Percentiles rank a stretch among this genome's conserved stretches.
phyloP scores from a whole-genome alignment of 2,113 vertebrate species.

The Cavia porcellus region DNA sequence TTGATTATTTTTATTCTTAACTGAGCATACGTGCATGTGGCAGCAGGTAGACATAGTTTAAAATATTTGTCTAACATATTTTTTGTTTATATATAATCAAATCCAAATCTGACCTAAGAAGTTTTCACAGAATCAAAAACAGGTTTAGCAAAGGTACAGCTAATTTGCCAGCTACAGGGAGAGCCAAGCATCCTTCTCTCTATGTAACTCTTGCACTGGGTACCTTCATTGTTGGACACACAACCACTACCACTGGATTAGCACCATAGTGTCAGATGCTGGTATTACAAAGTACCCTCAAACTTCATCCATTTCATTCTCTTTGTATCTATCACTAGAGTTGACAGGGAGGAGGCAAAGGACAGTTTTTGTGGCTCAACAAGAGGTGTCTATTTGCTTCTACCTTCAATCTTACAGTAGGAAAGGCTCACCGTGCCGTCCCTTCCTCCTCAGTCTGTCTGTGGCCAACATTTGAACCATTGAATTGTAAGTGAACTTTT shows the following conservation, averaged over 20 bases:
- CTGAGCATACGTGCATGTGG: neutral
- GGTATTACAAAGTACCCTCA: neutral
- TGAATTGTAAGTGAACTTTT: neutral
- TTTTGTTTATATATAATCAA: neutral
- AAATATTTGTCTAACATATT: neutral
- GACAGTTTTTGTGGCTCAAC: rapidly evolving
- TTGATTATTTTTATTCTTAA: neutral
- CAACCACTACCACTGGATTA: no score
- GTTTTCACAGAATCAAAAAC: neutral
- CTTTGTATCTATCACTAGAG: neutral
- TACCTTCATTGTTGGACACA: neutral
- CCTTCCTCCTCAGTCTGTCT: neutral
- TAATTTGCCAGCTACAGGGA: rapidly evolving
- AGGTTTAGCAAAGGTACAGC: neutral
- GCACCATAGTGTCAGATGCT: neutral
- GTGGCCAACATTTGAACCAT: neutral
- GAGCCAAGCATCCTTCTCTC: neutral
- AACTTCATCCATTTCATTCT: neutral
- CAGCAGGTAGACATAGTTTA: neutral
- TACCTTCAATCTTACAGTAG: neutral
- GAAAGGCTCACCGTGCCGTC: neutral
- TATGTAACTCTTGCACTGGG: rapidly evolving
- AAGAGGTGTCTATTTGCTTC: neutral
- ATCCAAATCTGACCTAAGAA: neutral
- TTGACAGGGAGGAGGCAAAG: neutral